Evolutionary conservation across 2,113 vertebrate genomes (phyloP).

Genomic region (Perognathus longimembris): DNA sequence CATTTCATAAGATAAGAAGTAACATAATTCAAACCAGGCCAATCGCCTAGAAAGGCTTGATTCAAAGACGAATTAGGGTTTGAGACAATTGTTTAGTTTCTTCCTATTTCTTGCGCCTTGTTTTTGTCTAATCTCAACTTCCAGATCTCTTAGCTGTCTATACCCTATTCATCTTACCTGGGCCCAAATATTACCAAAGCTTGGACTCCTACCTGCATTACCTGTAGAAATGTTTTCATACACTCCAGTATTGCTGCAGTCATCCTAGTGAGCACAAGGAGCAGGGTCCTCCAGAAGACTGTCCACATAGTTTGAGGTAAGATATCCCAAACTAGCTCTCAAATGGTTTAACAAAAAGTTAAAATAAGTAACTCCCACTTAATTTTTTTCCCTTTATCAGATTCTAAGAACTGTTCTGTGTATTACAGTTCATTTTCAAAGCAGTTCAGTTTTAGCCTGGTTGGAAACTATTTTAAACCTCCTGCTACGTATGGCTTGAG

Average conservation of each 20-base stretch:
- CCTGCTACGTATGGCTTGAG: neutral
- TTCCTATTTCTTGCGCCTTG: neutral
- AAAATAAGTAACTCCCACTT: neutral
- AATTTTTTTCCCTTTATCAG: neutral
- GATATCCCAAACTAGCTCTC: neutral
- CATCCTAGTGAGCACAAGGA: neutral
- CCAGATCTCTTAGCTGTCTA: neutral
- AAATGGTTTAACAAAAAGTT: slow-evolving; percentile 7
- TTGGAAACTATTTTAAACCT: neutral
- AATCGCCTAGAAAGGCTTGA: slow-evolving; percentile 48
- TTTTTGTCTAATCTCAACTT: slow-evolving; percentile 31
- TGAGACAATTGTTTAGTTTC: slow-evolving; percentile 30
- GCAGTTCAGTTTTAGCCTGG: neutral
- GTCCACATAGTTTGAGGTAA: neutral
- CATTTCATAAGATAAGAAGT: slow-evolving; percentile 69
- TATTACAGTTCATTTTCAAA: neutral
- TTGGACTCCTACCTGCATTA: neutral
- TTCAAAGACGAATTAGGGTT: neutral
- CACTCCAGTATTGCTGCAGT: neutral
- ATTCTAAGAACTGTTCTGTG: slow-evolving; percentile 6
- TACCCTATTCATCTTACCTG: slow-evolving; percentile 9
- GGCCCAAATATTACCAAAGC: neutral
- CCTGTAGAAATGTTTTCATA: neutral
- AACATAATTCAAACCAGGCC: slow-evolving; percentile 44
- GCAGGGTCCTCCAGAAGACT: neutral